Evolutionary conservation across 2,113 vertebrate genomes (phyloP).

Genomic region (Heptranchias perlo): DNA sequence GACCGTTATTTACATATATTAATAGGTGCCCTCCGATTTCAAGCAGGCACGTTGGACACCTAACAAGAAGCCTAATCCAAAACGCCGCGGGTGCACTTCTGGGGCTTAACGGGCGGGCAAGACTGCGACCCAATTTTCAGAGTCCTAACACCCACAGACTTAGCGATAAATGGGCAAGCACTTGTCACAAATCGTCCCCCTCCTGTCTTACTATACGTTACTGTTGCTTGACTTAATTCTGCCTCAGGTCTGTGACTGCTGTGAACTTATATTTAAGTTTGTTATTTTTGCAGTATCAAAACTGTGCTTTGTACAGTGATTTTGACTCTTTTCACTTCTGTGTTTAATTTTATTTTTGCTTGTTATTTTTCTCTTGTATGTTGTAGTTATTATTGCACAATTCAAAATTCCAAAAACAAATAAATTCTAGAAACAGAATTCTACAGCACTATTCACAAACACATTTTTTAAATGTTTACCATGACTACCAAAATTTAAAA

Average conservation of each 20-base stretch:
- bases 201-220: not conserved
- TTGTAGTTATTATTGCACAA: not conserved
- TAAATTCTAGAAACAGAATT: not conserved
- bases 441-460: not conserved
- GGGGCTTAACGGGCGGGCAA: not conserved
- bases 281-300: not conserved
- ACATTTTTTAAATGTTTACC: not conserved
- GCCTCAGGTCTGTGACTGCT: not conserved
- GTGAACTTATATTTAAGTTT: not conserved
- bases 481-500: not conserved
- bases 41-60: not conserved
- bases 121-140: not conserved
- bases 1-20: not conserved
- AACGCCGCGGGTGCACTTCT: not conserved
- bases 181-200: not conserved
- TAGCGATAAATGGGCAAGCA: not conserved
- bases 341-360: not conserved
- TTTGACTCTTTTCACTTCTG: not conserved
- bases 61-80: not conserved
- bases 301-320: not conserved
- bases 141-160: not conserved
- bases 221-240: not conserved
- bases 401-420: not conserved
- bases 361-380: not conserved
- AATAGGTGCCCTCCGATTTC: not conserved